A percentile compares a stretch with the other conserved stretches of the same genome.
Conservation (phyloP, 2,888 invertebrate genomes). For the Mythimna loreyi region DNA sequence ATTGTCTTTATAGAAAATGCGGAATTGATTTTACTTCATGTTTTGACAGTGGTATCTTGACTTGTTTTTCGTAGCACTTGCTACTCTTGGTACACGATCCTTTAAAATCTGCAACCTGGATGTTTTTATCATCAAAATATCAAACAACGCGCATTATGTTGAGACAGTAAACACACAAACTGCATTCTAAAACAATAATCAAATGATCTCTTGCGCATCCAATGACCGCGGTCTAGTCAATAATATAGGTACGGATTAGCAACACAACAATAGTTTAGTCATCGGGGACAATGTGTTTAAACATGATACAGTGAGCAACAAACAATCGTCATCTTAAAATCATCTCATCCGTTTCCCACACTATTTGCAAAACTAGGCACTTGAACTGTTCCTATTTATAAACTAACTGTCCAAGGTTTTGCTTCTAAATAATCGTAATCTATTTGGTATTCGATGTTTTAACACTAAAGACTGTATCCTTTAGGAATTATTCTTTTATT, state of each 20-base stretch:
- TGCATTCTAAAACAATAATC: slow-evolving; percentile 47
- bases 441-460: background rate
- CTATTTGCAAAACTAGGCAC: slow-evolving; percentile 6
- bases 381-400: background rate
- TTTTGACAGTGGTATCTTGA: no score
- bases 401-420: background rate
- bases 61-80: no score
- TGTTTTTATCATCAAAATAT: background rate
- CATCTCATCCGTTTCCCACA: slow-evolving; percentile 19
- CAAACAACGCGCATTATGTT: slow-evolving; percentile 20
- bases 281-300: slow-evolving; percentile 32
- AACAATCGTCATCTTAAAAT: slow-evolving; percentile 4
- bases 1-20: no score
- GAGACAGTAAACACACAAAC: slow-evolving; percentile 43
- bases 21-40: no score
- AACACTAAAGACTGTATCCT: background rate
- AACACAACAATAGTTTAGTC: slow-evolving; percentile 36
- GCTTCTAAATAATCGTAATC: no score
- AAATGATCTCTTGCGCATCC: slow-evolving; percentile 48
- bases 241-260: slow-evolving; percentile 12
- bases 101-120: background rate
- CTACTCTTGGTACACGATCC: background rate
- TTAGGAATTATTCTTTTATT: no score
- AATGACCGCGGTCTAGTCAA: slow-evolving; percentile 20
- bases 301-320: background rate